A percentile compares a stretch with the other conserved stretches of the same genome.
Conservation (phyloP, 2,888 invertebrate species). For the Siphonodentalium dalli region DNA sequence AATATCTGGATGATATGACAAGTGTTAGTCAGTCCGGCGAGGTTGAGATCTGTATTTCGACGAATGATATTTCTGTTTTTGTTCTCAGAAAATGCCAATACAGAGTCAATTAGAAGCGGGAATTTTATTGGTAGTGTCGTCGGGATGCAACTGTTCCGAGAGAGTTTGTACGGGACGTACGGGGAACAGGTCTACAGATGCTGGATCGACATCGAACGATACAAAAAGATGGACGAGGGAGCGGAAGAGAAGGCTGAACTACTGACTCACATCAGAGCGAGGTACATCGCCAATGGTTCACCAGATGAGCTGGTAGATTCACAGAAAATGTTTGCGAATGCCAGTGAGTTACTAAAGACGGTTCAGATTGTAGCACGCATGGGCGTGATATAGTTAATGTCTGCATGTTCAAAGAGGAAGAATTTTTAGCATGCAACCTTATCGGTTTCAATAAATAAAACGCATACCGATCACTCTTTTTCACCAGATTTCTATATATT, state of each 20-base stretch:
- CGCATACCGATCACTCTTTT: too few species aligned
- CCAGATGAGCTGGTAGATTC: slow-evolving; percentile 16
- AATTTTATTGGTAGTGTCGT: slow-evolving; percentile 37
- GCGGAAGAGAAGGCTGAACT: slow-evolving; percentile 24
- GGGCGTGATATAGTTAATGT: too few species aligned
- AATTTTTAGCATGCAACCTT: too few species aligned
- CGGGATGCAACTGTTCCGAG: slow-evolving; percentile 41
- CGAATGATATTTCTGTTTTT: too few species aligned
- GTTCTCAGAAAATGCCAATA: slow-evolving; percentile 17
- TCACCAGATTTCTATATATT: too few species aligned
- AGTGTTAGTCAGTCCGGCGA: too few species aligned
- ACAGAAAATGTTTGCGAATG: slow-evolving; percentile 26
- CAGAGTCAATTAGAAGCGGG: slow-evolving; percentile 19
- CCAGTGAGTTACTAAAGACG: too few species aligned
- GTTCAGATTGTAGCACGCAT: too few species aligned
- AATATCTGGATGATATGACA: too few species aligned
- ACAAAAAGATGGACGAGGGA: slow-evolving; percentile 24
- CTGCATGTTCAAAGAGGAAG: too few species aligned
- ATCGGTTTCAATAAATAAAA: too few species aligned
- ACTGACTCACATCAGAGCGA: slow-evolving; percentile 33
- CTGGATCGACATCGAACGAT: slow-evolving; percentile 38
- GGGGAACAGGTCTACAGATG: slow-evolving; percentile 37
- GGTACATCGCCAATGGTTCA: slow-evolving; percentile 32
- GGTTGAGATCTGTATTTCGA: too few species aligned
- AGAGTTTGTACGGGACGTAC: slow-evolving; percentile 33